Base-by-base conservation (phyloP, 2,888 invertebrate species). In the Cinara cedri region DNA sequence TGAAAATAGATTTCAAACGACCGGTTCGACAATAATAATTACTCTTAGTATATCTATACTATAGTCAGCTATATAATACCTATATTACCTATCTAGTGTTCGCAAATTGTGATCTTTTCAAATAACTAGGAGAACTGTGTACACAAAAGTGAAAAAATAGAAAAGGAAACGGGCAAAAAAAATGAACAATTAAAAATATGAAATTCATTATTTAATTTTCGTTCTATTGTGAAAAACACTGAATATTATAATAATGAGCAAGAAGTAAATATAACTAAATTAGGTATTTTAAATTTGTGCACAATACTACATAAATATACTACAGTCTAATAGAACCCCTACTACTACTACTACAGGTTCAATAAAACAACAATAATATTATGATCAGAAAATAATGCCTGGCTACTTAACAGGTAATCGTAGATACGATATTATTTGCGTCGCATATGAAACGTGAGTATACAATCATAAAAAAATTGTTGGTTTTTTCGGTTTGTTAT, bases 161-260 rank as follows among this genome's bases (percentile, higher is more conserved):
- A 46, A 44, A 9, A 72, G 44, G 44, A 71, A 46, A 44, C 9
- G n/a, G 16, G 26, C 46, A 26, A n/a, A 60, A 46, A 46, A 72
- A 34, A 14, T 9, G 62, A 72, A 72, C 72, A 72, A 72, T 72
- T 72, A 62, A 72, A 72, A 62, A 34, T 34, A 34, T 49, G 34
- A 72, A 62, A 72, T 72, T 34, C 72, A 49, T 62, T 72, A 72
- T 62, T 72, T 34, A 72, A 72, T 72, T 62, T 62, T 34, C 19
- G 34, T 62, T 26, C 62, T 34, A 72, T 72, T 72, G 72, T 72
- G 16, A 34, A 70, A 62, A 62, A 62, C 62, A 51, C 51, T 72
- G 62, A 72, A 72, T 72, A 21, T 34, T 16, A 34, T 16, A 34
- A 72, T 72, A 72, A 72, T 19, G 49, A 72, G 26, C 49, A 16